Conservation (phyloP, 2,113 vertebrate species). For the Brachyhypopomus occidentalis region DNA sequence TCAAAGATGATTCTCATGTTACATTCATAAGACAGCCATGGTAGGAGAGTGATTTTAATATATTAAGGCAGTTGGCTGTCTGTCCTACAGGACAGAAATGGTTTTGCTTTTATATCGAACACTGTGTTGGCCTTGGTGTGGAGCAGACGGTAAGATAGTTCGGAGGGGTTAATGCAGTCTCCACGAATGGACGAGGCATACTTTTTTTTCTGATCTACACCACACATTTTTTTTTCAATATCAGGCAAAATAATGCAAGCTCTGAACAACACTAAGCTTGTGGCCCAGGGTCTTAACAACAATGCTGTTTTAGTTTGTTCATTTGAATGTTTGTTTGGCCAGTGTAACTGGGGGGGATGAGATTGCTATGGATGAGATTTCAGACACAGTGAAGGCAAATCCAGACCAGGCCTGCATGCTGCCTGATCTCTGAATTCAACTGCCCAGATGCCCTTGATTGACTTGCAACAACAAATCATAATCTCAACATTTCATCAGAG, state of each 20-base stretch:
- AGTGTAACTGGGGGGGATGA: background rate
- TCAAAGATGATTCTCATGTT: background rate
- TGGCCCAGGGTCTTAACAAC: too few species aligned
- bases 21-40: background rate
- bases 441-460: constrained; percentile 24
- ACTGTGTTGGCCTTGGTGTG: background rate
- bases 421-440: constrained; percentile 24
- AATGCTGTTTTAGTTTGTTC: too few species aligned
- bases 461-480: too few species aligned
- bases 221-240: constrained; percentile 22
- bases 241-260: background rate
- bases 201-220: background rate
- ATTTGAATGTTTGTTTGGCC: too few species aligned
- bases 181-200: background rate
- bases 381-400: constrained; percentile 22
- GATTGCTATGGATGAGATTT: constrained; percentile 15
- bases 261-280: background rate
- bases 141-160: background rate
- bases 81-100: background rate
- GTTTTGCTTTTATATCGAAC: background rate
- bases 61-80: constrained; percentile 33
- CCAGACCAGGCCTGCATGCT: constrained; percentile 10
- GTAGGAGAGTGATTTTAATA: constrained; percentile 34
- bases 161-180: constrained; percentile 15
- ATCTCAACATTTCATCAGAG: too few species aligned